These are phyloP conservation scores for Rhinogobio ventralis DNA, from an alignment of 2,797 vertebrate species.

Conservation along the genomic window DNA sequence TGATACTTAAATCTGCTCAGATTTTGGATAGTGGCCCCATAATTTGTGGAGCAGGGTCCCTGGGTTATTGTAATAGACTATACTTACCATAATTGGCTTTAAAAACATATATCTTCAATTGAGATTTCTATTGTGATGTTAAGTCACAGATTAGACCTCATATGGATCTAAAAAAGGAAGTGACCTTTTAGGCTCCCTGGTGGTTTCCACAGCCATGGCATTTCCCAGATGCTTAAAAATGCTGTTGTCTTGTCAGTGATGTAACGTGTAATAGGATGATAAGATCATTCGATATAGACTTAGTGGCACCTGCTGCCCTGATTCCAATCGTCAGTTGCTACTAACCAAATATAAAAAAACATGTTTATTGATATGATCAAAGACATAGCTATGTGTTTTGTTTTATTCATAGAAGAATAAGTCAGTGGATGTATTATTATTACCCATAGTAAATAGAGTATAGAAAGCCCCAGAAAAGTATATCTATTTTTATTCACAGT, in stretches of 20 bases:
- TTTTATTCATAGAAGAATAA: neutral
- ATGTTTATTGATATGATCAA: neutral
- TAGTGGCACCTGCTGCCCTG: neutral
- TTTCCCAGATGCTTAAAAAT: slow-evolving; percentile 40
- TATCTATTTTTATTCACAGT: neutral
- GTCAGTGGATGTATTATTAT: neutral
- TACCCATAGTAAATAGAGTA: neutral
- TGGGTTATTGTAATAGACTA: neutral
- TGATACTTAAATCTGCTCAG: neutral
- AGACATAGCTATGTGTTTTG: neutral
- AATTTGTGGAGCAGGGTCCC: neutral
- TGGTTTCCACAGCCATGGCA: neutral
- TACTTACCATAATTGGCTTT: slow-evolving; percentile 8
- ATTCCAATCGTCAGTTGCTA: neutral
- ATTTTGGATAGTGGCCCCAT: neutral
- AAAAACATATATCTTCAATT: neutral
- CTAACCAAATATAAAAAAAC: neutral
- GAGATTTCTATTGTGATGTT: slow-evolving; percentile 1
- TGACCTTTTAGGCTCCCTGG: slow-evolving; percentile 32
- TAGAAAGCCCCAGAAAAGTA: neutral
- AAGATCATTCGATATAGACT: slow-evolving; percentile 21
- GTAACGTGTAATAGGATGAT: slow-evolving; percentile 37
- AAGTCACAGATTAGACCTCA: neutral
- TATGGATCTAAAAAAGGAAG: slow-evolving; percentile 31
- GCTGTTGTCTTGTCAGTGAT: slow-evolving; percentile 46